phyloP scores from a whole-genome alignment of 2,888 invertebrate genomes.

The Podabrus alpinus region DNA sequence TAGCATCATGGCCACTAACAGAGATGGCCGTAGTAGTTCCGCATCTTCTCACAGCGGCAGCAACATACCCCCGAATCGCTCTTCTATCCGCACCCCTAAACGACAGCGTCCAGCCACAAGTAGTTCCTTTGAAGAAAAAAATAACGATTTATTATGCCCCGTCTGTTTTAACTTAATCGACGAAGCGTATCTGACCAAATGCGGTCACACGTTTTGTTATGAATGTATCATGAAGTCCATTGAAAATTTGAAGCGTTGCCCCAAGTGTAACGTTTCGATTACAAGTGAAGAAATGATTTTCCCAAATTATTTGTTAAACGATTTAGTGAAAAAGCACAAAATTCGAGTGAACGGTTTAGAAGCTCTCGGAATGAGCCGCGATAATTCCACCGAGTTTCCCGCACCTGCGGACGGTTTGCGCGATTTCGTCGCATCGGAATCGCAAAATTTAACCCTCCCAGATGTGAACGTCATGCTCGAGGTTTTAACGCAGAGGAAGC shows the following conservation, averaged over 20 bases:
- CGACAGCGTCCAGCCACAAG: slow-evolving; percentile 59
- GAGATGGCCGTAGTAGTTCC: slow-evolving; percentile 56
- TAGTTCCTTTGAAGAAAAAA: slow-evolving; percentile 62
- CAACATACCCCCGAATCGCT: slow-evolving; percentile 51
- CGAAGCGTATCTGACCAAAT: slow-evolving; percentile 88
- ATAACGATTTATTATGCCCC: slow-evolving; percentile 42
- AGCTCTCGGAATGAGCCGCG: slow-evolving; percentile 52
- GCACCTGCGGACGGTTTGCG: slow-evolving; percentile 61
- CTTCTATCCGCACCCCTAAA: slow-evolving; percentile 57
- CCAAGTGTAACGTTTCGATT: slow-evolving; percentile 78
- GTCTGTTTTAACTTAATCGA: slow-evolving; percentile 84
- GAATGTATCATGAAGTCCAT: slow-evolving; percentile 75
- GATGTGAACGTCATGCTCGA: slow-evolving; percentile 84
- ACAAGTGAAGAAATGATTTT: slow-evolving; percentile 75
- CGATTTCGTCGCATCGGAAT: slow-evolving; percentile 69
- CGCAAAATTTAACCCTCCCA: slow-evolving; percentile 72
- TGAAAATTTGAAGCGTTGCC: slow-evolving; percentile 72
- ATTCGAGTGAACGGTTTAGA: slow-evolving; percentile 58
- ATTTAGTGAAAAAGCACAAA: slow-evolving; percentile 75
- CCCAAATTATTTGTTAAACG: slow-evolving; percentile 85
- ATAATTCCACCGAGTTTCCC: slow-evolving; percentile 53
- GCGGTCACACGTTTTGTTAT: slow-evolving; percentile 91
- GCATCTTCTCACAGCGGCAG: slow-evolving; percentile 55
- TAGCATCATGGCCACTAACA: slow-evolving; percentile 46
- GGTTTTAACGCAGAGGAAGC: slow-evolving; percentile 76